These are phyloP conservation scores for Ruditapes philippinarum DNA, from an alignment of 1,140 invertebrate species.

Conservation along the genomic window DNA sequence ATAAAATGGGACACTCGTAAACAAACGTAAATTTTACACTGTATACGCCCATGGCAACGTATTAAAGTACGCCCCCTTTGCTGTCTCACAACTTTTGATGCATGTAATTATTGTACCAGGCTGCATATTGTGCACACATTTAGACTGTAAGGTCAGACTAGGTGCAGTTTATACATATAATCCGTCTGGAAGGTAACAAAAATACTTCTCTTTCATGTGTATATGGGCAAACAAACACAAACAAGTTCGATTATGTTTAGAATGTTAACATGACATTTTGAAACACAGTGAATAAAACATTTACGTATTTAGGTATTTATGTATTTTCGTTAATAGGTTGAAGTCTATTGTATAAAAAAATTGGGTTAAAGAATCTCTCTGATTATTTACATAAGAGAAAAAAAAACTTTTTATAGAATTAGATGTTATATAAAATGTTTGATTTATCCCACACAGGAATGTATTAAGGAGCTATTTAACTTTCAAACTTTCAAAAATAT, in stretches of 20 bases:
- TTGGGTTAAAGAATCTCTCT: no score
- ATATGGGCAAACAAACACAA: background rate
- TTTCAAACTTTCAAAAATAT: no score
- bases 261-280: no score
- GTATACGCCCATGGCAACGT: slow-evolving; percentile 41
- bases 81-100: background rate
- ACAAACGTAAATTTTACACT: slow-evolving; percentile 32
- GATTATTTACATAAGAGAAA: no score
- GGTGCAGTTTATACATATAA: slow-evolving; percentile 32
- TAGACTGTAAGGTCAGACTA: slow-evolving; percentile 49
- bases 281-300: no score
- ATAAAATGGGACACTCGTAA: slow-evolving; percentile 20
- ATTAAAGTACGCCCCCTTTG: slow-evolving; percentile 2
- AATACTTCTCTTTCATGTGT: background rate
- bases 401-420: no score
- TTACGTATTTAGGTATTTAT: no score
- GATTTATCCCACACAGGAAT: no score
- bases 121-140: slow-evolving; percentile 34
- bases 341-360: no score
- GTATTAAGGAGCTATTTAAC: no score
- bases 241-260: background rate
- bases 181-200: slow-evolving; percentile 25
- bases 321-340: no score
- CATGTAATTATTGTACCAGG: slow-evolving; percentile 37
- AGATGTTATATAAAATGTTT: no score